Evolutionary conservation across 2,113 vertebrate genomes (phyloP), one percentile per base, ranked within the genome.

Genomic region (Corapipo altera): DNA sequence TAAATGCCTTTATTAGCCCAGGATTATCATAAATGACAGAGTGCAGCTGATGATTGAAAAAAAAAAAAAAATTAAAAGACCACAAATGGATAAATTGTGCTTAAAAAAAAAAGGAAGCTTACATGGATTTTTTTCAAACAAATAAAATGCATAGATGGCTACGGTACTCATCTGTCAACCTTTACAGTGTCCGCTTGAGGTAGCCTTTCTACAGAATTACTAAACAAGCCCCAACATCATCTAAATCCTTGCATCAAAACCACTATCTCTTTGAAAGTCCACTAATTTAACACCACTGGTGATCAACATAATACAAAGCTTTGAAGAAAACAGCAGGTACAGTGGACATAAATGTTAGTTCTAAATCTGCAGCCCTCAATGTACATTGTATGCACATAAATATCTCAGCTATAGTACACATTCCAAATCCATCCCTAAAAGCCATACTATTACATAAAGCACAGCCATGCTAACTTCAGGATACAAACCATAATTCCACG

Each of bases 401-500:
- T 94, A 97, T 95, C 97, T 97, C 95, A 90, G 95, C 96, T 98
- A 96, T 96, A 93, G 95, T 71, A 98, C 91, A 98, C 91, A 96
- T 73, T 91, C 94, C 88, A 96, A 93, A 96, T 94, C 97, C 97
- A 96, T 95, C 97, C 97, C 97, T 97, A 96, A 87, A 97, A 97
- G 97, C 96, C 97, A 97, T 96, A 96, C 97, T 82, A 95, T 97
- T 94, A 92, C 32, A 96, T 94, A 96, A 97, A 98, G 98, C 97
- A 98, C 96, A 98, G 98, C 96, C 98, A 98, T 97, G 97, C 98
- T 98, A 98, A 97, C 94, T 97, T 97, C 94, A 98, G 95, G 96
- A 96, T 97, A 98, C 96, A 98, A 98, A 97, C 97, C 98, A 98
- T 98, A 97, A 98, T 97, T 98, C 97, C 98, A 98, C 97, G 9